phyloP scores from a whole-genome alignment of 2,113 vertebrate genomes.

The Psilopsiagon aurifrons region DNA sequence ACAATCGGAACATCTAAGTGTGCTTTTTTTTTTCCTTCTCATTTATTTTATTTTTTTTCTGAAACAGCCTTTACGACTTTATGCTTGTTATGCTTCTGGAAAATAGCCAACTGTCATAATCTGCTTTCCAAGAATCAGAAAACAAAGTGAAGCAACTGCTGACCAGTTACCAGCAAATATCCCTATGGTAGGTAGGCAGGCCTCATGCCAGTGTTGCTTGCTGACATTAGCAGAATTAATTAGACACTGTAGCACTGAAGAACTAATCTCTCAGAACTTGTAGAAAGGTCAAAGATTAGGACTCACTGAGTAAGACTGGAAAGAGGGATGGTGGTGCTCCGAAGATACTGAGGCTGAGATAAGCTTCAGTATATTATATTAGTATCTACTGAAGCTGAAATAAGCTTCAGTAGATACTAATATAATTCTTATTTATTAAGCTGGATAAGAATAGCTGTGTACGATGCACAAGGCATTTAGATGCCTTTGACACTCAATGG shows the following conservation, averaged over 20 bases:
- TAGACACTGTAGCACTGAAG: not conserved
- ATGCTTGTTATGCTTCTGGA: not conserved
- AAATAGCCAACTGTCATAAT: not conserved
- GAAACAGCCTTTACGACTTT: not conserved
- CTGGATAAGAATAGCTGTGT: not conserved
- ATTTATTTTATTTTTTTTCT: not conserved
- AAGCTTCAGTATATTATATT: not conserved
- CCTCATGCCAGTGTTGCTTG: not conserved
- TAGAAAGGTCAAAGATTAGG: not conserved
- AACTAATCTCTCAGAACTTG: not conserved
- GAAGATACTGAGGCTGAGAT: not conserved
- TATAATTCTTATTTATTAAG: not conserved
- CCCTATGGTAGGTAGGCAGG: not conserved
- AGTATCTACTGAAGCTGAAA: not conserved
- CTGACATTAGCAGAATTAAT: not conserved
- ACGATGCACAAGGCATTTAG: not conserved
- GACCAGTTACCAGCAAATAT: not conserved
- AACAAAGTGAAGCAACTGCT: not conserved
- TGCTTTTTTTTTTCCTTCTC: not conserved
- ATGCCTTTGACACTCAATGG: not conserved
- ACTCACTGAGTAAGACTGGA: not conserved
- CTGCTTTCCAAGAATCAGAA: not conserved
- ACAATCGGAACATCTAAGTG: not conserved
- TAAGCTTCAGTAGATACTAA: not conserved
- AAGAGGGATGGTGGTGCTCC: not conserved